Conservation (phyloP, 2,113 vertebrate genomes). For the Paradisaea rubra region DNA sequence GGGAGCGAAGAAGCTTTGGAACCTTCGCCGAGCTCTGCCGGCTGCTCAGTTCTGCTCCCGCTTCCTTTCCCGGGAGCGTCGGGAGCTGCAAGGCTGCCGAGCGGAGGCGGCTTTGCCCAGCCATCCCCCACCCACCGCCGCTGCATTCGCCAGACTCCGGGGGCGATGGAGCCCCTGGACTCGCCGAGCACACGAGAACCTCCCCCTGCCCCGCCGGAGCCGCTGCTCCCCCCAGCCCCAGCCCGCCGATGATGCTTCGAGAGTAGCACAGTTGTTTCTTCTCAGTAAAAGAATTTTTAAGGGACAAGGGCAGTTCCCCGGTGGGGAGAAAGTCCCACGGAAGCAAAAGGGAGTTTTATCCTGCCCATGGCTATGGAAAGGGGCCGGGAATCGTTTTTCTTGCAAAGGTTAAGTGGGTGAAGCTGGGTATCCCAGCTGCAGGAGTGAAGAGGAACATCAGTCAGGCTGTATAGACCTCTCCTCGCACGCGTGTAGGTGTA, state of each 20-base stretch:
- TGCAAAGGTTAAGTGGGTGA: not conserved
- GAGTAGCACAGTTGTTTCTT: not conserved
- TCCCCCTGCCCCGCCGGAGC: not conserved
- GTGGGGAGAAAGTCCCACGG: not conserved
- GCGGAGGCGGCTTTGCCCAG: not conserved
- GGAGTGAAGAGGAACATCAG: not conserved
- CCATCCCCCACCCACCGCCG: not conserved
- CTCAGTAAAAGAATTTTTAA: not conserved
- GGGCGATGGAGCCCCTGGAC: not conserved
- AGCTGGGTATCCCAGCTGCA: not conserved
- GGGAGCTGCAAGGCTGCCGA: not conserved
- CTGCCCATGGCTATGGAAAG: not conserved
- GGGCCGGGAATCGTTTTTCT: slow-evolving; percentile 6
- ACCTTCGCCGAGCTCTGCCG: not conserved
- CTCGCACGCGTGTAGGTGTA: not conserved
- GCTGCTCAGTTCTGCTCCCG: not conserved
- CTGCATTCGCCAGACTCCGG: not conserved
- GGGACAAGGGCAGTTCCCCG: not conserved
- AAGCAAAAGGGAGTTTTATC: not conserved
- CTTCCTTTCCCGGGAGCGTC: not conserved
- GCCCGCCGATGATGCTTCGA: not conserved
- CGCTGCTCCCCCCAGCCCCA: not conserved
- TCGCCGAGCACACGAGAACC: not conserved
- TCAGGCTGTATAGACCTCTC: not conserved
- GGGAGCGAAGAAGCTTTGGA: not conserved